Base-by-base conservation (phyloP, 2,888 invertebrate genomes). In the Lasioglossum figueresi region DNA sequence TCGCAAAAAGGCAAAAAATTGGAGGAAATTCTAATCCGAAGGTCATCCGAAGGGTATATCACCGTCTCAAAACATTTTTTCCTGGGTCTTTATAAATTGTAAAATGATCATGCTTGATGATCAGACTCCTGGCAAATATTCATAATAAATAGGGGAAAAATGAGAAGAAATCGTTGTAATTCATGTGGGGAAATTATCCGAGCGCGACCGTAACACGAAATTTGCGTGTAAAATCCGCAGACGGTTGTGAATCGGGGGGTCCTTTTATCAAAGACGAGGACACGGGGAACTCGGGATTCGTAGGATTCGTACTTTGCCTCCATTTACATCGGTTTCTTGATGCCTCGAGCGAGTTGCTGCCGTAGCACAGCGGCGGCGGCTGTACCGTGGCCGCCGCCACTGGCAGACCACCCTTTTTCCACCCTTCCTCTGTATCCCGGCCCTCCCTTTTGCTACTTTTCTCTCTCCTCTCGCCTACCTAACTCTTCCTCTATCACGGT, bases 401-500 rank as follows among this genome's bases (percentile, higher is more conserved):
- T 85, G 74, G 83, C 82, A 76, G 52, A 76, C 83, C 83, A 89
- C 87, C 89, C 89, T 90, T 90, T 56, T 86, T 85, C 88, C 82
- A 86, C 73, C 84, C 88, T 88, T 76, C 84, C 85, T 87, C 85
- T 80, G 76, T 56, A 56, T 86, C 66, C 84, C 16, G 31, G 80
- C 82, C 83, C 82, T 83, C 84, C 84, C 79, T 82, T 83, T 91
- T 88, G 85, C 88, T 84, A 86, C 85, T 87, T 88, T 87, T 88
- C 88, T 88, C 86, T 89, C 90, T 90, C 91, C 88, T 85, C 75
- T 86, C 79, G 66, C 77, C 87, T 82, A 85, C 82, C 88, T 79
- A 83, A 75, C 86, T 90, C 91, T 89, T 91, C 89, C 92, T 92
- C 92, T 93, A 91, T 91, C 91, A 91, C 90, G 88, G 90, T 88